Evolutionary conservation across 2,888 invertebrate genomes (phyloP), one percentile per base, ranked within the genome.

Genomic region (Platerodrilus igneus): DNA sequence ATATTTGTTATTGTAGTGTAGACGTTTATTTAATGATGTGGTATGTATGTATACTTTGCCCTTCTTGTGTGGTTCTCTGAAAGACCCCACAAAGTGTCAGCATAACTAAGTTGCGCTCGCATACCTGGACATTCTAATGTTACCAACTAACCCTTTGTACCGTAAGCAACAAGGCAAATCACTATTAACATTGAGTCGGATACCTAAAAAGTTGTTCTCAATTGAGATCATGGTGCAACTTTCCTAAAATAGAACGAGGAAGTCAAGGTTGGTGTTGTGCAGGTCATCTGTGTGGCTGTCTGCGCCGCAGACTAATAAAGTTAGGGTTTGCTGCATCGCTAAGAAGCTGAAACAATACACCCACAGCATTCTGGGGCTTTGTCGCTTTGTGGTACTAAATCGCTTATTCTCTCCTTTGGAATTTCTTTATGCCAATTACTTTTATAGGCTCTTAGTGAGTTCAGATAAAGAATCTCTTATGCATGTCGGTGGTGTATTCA

Each of bases 261-360:
- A 33, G 32, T 33, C 37, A 33, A 41, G 37, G 37, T 29, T 28
- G 33, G 37, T 36, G 21, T 17, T 21, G 39, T 27, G 33, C 22
- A 25, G 31, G 39, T 44, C 39, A 41, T 37, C 45, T 44, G 39
- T 32, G 30, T 27, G 41, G 16, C 37, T 28, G 45, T 45, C 45
- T 45, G 41, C 45, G 41, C 40, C 45, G 45, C 45, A 45, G 45
- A 45, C 45, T 41, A 41, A 45, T 45, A 45, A 45, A 45, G 31
- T 45, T 40, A 25, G 14, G 20, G 26, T 13, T 22, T 27, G 41
- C 31, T 32, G 32, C 39, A 26, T 26, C 18, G 31, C 33, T 45
- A 37, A n/a, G n/a, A n/a, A n/a, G n/a, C n/a, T n/a, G n/a, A 45
- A 41, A 45, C 45, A 45, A 45, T 45, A 45, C 45, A 45, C 47